A percentile compares a stretch with the other conserved stretches of the same genome.
phyloP scores from a whole-genome alignment of 2,888 invertebrate genomes.

The Malachius bipustulatus region DNA sequence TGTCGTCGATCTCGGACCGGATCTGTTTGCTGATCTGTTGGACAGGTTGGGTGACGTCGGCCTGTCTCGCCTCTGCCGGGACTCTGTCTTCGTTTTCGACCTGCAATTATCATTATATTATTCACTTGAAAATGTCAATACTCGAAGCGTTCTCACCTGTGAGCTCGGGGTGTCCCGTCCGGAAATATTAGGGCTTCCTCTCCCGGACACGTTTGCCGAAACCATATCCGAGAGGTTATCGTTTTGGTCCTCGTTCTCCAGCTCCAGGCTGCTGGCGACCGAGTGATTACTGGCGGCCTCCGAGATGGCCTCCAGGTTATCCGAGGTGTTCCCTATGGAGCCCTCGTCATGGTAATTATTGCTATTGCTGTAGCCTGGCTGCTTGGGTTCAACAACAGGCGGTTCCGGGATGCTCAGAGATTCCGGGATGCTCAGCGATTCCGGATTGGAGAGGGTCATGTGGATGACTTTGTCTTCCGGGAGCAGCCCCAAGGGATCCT shows the following conservation, averaged over 20 bases:
- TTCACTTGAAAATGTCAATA: too few species aligned
- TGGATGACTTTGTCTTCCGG: slow-evolving; percentile 49
- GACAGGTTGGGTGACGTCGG: slow-evolving; percentile 38
- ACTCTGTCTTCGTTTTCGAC: slow-evolving; percentile 31
- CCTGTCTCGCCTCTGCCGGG: slow-evolving; percentile 25
- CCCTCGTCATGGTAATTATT: slow-evolving; percentile 86
- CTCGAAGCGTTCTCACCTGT: slow-evolving; percentile 76
- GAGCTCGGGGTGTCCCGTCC: slow-evolving; percentile 94
- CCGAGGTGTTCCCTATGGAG: slow-evolving; percentile 82
- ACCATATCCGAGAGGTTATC: slow-evolving; percentile 97
- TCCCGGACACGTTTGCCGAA: slow-evolving; percentile 77
- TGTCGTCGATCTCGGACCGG: slow-evolving; percentile 91
- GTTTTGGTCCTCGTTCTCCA: slow-evolving; percentile 79
- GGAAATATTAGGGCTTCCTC: slow-evolving; percentile 91
- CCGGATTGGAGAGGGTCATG: too few species aligned
- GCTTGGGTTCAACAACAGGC: background rate
- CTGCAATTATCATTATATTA: too few species aligned
- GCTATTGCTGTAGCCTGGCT: slow-evolving; percentile 30
- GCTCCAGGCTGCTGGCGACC: slow-evolving; percentile 78
- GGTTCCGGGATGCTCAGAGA: too few species aligned
- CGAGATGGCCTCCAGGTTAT: slow-evolving; percentile 88
- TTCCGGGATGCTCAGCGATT: too few species aligned
- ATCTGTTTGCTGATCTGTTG: slow-evolving; percentile 26
- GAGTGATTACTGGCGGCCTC: slow-evolving; percentile 94
- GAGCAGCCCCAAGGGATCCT: slow-evolving; percentile 42